phyloP scores from a whole-genome alignment of 2,113 vertebrate genomes.

The Ophthalmolycus amberensis region DNA sequence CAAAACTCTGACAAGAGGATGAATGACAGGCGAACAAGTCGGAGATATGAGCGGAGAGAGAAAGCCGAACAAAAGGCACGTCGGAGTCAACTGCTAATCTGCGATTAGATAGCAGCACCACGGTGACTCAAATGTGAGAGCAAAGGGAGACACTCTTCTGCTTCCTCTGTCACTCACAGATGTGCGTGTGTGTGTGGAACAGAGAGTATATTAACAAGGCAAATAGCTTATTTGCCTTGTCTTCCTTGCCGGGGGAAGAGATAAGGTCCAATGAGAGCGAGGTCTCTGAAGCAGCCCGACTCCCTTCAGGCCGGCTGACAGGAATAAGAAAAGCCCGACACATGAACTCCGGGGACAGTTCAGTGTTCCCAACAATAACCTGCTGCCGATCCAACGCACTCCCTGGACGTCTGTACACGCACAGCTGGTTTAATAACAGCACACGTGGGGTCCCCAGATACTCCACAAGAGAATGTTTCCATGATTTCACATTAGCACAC shows the following conservation, averaged over 20 bases:
- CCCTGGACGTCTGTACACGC: background rate
- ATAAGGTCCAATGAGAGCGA: slow-evolving; percentile 66
- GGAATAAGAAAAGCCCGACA: slow-evolving; percentile 39
- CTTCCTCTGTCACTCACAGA: slow-evolving; percentile 62
- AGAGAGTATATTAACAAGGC: slow-evolving; percentile 68
- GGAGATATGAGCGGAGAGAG: slow-evolving; percentile 29
- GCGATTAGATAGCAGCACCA: slow-evolving; percentile 55
- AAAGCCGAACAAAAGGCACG: slow-evolving; percentile 54
- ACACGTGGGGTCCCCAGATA: background rate
- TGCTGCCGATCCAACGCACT: slow-evolving; percentile 15
- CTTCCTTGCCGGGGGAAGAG: slow-evolving; percentile 46
- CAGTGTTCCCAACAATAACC: slow-evolving; percentile 58
- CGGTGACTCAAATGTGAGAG: slow-evolving; percentile 51
- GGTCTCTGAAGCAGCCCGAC: slow-evolving; percentile 45
- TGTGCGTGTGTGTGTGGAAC: background rate
- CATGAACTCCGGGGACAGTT: slow-evolving; percentile 46
- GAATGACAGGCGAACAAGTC: slow-evolving; percentile 56
- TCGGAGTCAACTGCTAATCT: slow-evolving; percentile 67
- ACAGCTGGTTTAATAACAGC: background rate
- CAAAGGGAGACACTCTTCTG: slow-evolving; percentile 50
- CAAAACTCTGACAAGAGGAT: background rate
- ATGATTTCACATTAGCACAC: background rate
- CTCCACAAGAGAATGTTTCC: background rate
- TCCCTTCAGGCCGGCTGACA: slow-evolving; percentile 52
- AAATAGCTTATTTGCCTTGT: slow-evolving; percentile 69